Evolutionary conservation across 2,888 invertebrate genomes (phyloP).

Genomic region (Conistra vaccinii): DNA sequence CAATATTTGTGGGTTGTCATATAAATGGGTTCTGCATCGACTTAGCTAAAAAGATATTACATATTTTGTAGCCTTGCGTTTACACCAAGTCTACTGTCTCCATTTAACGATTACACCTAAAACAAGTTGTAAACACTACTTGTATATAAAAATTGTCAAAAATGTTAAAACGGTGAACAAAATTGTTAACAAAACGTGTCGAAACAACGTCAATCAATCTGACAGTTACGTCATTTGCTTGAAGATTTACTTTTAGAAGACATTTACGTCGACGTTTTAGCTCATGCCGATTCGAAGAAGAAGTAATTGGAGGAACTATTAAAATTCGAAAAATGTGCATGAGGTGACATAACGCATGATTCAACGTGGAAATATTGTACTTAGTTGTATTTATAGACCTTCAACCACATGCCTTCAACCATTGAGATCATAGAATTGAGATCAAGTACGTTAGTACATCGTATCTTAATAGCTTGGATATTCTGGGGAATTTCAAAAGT

Average conservation of each 20-base stretch:
- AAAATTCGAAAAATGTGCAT: conserved; percentile 8
- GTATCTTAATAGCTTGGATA: neutral
- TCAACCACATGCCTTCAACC: no score
- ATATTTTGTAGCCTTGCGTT: no score
- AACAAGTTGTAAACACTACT: neutral
- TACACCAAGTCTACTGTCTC: neutral
- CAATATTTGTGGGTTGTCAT: conserved; percentile 2
- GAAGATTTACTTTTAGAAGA: neutral
- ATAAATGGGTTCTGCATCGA: neutral
- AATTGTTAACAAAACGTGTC: neutral
- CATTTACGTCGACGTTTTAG: neutral
- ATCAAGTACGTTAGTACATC: no score
- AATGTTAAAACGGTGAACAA: no score
- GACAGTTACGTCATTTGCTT: neutral
- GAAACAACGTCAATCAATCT: neutral
- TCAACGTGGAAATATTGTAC: neutral
- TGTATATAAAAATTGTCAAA: neutral
- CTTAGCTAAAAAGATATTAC: neutral
- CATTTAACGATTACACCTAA: neutral
- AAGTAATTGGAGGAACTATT: neutral
- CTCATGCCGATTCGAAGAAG: neutral
- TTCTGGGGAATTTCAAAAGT: conserved; percentile 15
- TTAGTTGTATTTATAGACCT: neutral
- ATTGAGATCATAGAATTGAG: no score
- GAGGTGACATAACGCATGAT: conserved; percentile 17